Evolutionary conservation across 2,888 invertebrate species (phyloP).

Genomic region (Caenorhabditis afra): DNA sequence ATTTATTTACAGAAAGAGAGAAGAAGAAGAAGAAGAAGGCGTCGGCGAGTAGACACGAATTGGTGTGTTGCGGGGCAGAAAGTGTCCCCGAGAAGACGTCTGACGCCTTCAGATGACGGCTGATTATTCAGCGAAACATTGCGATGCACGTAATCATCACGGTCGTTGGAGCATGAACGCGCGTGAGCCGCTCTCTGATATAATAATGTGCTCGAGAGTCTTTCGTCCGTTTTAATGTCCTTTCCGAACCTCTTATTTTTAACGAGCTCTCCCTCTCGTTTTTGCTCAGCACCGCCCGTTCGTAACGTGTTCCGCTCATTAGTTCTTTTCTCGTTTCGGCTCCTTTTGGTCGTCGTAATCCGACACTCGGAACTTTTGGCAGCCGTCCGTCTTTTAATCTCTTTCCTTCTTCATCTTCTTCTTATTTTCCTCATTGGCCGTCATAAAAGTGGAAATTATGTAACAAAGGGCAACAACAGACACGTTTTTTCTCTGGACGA

Average conservation of each 20-base stretch:
- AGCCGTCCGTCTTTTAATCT: not conserved
- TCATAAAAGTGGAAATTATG: slow-evolving; percentile 1
- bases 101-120: too few relatives aligned
- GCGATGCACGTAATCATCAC: slow-evolving; percentile 39
- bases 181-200: slow-evolving; percentile 33
- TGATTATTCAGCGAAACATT: not conserved
- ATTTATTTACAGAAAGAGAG: too few relatives aligned
- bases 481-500: not conserved
- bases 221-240: slow-evolving; percentile 9
- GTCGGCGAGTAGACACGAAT: too few relatives aligned
- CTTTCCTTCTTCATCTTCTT: slow-evolving; percentile 6
- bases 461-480: not conserved
- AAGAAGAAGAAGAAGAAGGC: too few relatives aligned
- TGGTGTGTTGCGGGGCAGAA: too few relatives aligned
- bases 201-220: slow-evolving; percentile 20
- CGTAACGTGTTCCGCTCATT: not conserved
- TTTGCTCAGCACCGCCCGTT: slow-evolving; percentile 7
- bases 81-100: too few relatives aligned
- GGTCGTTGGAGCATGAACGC: slow-evolving; percentile 25
- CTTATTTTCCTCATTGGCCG: slow-evolving; percentile 7
- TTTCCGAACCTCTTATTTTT: not conserved
- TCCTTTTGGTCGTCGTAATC: not conserved
- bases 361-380: not conserved
- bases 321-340: not conserved
- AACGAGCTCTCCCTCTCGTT: not conserved